Conservation (phyloP, 1,140 invertebrate species). For the Drosophila willistoni region DNA sequence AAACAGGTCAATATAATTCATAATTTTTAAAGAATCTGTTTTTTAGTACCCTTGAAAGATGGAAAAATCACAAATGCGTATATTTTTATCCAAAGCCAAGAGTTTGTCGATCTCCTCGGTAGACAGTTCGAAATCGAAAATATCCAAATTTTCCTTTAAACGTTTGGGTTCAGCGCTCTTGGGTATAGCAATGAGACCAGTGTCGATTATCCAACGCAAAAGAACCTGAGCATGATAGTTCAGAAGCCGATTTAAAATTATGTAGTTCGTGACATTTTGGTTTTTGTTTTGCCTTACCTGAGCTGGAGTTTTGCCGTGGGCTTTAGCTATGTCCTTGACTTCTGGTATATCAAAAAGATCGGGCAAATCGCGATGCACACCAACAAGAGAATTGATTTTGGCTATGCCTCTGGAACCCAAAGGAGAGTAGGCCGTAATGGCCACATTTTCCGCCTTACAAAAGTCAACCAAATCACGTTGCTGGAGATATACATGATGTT, state of each 20-base stretch:
- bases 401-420: conserved; percentile 89
- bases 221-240: conserved; percentile 84
- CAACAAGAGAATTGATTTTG: conserved; percentile 83
- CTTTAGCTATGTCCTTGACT: conserved; percentile 87
- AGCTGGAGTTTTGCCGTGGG: conserved; percentile 88
- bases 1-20: conserved; percentile 35
- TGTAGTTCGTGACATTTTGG: too few species aligned
- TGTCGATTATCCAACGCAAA: conserved; percentile 89
- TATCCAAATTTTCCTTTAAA: conserved; percentile 87
- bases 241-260: too few species aligned
- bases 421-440: conserved; percentile 92
- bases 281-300: conserved; percentile 82
- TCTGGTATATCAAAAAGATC: conserved; percentile 88
- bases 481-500: conserved; percentile 92
- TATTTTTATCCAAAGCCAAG: conserved; percentile 86
- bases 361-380: conserved; percentile 84
- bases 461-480: conserved; percentile 90
- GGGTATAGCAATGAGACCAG: conserved; percentile 90
- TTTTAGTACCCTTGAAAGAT: conserved; percentile 84
- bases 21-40: not conserved
- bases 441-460: conserved; percentile 89
- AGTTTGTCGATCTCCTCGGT: conserved; percentile 85
- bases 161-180: conserved; percentile 91
- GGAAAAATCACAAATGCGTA: conserved; percentile 87
- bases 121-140: conserved; percentile 87